Conservation (phyloP, 2,888 invertebrate species). For the Callimorpha dominula region DNA sequence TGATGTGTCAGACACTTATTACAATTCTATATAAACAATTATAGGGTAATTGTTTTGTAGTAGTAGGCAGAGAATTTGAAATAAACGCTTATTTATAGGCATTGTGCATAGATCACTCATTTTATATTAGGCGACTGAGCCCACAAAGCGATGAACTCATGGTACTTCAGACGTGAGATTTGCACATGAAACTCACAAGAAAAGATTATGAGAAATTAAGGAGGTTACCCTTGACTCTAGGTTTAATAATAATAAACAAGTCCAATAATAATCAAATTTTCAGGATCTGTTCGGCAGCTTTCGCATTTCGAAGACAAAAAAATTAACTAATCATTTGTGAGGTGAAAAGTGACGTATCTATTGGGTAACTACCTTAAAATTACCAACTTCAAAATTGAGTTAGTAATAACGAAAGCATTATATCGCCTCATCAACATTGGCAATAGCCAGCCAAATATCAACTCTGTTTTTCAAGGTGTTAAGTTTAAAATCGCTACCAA, state of each 20-base stretch:
- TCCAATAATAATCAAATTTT: not conserved
- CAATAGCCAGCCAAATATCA: slow-evolving; percentile 16
- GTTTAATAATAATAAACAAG: too few relatives aligned
- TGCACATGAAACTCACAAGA: too few relatives aligned
- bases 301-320: not conserved
- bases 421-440: slow-evolving; percentile 10
- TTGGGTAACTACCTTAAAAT: slow-evolving; percentile 16
- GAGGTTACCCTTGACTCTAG: too few relatives aligned
- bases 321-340: not conserved
- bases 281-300: not conserved
- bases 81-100: too few relatives aligned
- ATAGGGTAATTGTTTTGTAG: too few relatives aligned
- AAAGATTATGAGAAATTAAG: too few relatives aligned
- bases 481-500: slow-evolving; percentile 16
- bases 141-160: too few relatives aligned
- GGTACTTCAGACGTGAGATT: too few relatives aligned
- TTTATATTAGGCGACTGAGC: too few relatives aligned
- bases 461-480: slow-evolving; percentile 15
- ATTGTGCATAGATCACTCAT: too few relatives aligned
- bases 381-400: slow-evolving; percentile 40
- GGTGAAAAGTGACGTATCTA: not conserved
- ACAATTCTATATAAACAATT: too few relatives aligned
- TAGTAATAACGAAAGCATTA: slow-evolving; percentile 39
- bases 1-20: slow-evolving; percentile 16
- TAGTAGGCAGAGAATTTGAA: too few relatives aligned